Evolutionary conservation across 2,888 invertebrate genomes (phyloP), one percentile per base, ranked within the genome.

Genomic region (Melikaiella ostensackeni): DNA sequence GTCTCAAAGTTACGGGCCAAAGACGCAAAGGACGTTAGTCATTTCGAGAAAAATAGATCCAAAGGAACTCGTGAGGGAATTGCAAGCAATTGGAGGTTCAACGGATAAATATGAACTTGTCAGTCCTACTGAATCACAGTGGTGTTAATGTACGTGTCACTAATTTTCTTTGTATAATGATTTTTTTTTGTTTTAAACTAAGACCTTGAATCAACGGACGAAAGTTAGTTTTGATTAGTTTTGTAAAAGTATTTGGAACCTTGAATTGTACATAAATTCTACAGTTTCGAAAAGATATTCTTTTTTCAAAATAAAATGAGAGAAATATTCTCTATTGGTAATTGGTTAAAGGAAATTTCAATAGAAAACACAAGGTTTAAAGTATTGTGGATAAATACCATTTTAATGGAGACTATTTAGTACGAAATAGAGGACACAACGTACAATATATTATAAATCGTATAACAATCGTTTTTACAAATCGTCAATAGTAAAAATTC

Each of bases 31-130:
- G 24, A 93, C 90, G 66, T 84, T 94, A 77, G 92, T 93, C 1
- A 88, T 94, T 1, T 93, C 92, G 30, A 90, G 92, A 57, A 93
- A 93, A 84, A 85, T 93, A 57, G 87, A 91, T 27, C 89, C 92
- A 7, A 82, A 83, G 42, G 91, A 93, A 80, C 88, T 94, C n/a
- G 88, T 94, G 13, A 84, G 90, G 21, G 92, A 92, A 86, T 85
- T 94, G 1, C 86, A 92, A 77, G 81, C 84, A 24, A 85, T 91
- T 59, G 93, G 93, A 9, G 93, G 93, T 1, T 84, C 88, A n/a
- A 93, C 92, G 8, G 91, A 91, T 42, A 93, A 93, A 85, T 94
- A 94, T 85, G 91, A 92, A 77, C 89, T 94, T 9, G 84, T 91
- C 24, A 85, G 88, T 76, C 92, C 92, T 33, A 84, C 84, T 19